Evolutionary conservation across 92 coral and sea anemone species (phyloP).

Genomic region (Scolanthus callimorphus): DNA sequence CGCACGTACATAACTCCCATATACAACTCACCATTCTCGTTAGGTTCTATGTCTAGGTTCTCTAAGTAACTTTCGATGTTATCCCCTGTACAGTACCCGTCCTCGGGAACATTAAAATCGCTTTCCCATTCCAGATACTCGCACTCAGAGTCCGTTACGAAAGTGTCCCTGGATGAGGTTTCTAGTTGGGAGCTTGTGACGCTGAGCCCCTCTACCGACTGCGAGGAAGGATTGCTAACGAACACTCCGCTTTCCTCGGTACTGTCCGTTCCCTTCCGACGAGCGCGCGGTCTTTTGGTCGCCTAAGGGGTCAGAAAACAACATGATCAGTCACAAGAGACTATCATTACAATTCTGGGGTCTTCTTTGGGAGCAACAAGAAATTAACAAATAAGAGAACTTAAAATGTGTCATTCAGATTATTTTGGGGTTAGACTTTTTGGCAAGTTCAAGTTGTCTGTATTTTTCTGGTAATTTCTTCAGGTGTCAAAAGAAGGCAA

Average conservation of each 20-base stretch:
- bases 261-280: constrained; percentile 61
- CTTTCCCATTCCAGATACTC: constrained; percentile 62
- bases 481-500: too few species aligned
- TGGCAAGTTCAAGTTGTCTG: too few species aligned
- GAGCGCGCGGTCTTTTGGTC: constrained; percentile 2
- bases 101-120: constrained; percentile 56
- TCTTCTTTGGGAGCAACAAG: too few species aligned
- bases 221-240: constrained; percentile 31
- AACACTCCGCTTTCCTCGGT: constrained; percentile 69
- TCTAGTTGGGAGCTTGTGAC: constrained; percentile 24
- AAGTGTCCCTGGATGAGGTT: constrained; percentile 55
- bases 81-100: constrained; percentile 80
- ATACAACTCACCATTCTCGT: constrained; percentile 67
- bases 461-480: too few species aligned
- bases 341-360: too few species aligned
- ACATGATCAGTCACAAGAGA: not conserved
- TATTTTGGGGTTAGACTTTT: too few species aligned
- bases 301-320: not conserved
- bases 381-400: too few species aligned
- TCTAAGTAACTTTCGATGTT: constrained; percentile 57
- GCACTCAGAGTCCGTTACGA: constrained; percentile 61
- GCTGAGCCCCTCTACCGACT: constrained; percentile 25
- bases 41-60: constrained; percentile 54
- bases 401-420: too few species aligned
- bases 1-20: constrained; percentile 66